Evolutionary conservation across 2,888 invertebrate genomes (phyloP).

Genomic region (Hoplodrina ambigua): DNA sequence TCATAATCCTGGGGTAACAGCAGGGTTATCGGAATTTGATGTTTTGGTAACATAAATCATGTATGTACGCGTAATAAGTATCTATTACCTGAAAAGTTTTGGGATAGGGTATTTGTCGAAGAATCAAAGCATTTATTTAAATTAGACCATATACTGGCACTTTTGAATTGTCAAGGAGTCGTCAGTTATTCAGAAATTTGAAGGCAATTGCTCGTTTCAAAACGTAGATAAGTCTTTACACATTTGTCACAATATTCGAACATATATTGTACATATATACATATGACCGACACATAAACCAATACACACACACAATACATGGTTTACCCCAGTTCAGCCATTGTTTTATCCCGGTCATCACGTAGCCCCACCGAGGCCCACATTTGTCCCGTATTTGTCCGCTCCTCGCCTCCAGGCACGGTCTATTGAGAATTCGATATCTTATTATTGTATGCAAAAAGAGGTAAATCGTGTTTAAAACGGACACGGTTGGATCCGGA

Average conservation of each 20-base stretch:
- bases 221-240: not conserved
- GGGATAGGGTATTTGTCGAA: not conserved
- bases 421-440: constrained; percentile 57
- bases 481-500: constrained; percentile 16
- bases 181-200: too few relatives aligned
- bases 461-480: constrained; percentile 69
- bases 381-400: constrained; percentile 59
- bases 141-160: too few relatives aligned
- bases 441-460: constrained; percentile 71
- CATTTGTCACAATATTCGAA: not conserved
- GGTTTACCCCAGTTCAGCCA: not conserved
- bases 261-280: not conserved
- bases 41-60: not conserved
- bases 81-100: not conserved
- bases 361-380: constrained; percentile 20
- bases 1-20: not conserved
- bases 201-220: too few relatives aligned
- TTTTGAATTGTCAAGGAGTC: too few relatives aligned
- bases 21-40: not conserved
- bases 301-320: constrained; percentile 11
- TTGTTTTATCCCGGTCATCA: constrained; percentile 33
- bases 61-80: not conserved
- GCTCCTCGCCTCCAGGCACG: constrained; percentile 61
- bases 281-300: not conserved
- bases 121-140: too few relatives aligned